Base-by-base conservation (phyloP, 2,888 invertebrate genomes). In the Melanotus villosus region DNA sequence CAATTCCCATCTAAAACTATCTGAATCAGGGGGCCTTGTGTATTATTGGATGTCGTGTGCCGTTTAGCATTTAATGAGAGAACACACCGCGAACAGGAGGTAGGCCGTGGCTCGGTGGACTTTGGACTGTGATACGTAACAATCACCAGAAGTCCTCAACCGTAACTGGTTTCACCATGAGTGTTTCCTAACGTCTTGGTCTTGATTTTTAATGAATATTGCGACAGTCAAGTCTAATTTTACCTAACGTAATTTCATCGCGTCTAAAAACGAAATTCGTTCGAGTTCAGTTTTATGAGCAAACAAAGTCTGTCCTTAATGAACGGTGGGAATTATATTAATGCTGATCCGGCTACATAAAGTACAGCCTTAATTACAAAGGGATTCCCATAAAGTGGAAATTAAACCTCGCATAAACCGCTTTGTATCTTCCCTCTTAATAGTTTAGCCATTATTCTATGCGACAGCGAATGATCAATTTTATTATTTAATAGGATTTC, bases 51-150 rank as follows among this genome's bases (percentile, higher is more conserved):
- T 34, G 63, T 65, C 65, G 64, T 65, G 65, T 57, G 65, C 65
- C 65, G 41, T 65, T 65, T 65, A 65, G 56, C 57, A 57, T 65
- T 65, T 65, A 65, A 65, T 43, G 57, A 63, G 57, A 62, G 65
- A 65, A 32, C 65, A 65, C 57, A 65, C 50, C 34, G 65, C 57
- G 65, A 65, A 19, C 68, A 62, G 36, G 52, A 68, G 68, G 68
- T 64, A 47, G 47, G 50, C 50, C 50, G 50, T 30, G 50, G 50
- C 23, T 50, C 50, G 32, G 57, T 65, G 73, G 73, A 73, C 73
- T 73, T 73, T 73, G 73, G 58, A 73, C 73, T 52, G 65, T 63
- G 66, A 57, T 60, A 71, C 66, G 63, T 64, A 50, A 50, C 7
- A 34, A 6, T 30, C 32, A 18, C 7, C 70, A 73, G 73, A 16